Evolutionary conservation across 2,888 invertebrate species (phyloP).

Genomic region (Deroplatys truncata): DNA sequence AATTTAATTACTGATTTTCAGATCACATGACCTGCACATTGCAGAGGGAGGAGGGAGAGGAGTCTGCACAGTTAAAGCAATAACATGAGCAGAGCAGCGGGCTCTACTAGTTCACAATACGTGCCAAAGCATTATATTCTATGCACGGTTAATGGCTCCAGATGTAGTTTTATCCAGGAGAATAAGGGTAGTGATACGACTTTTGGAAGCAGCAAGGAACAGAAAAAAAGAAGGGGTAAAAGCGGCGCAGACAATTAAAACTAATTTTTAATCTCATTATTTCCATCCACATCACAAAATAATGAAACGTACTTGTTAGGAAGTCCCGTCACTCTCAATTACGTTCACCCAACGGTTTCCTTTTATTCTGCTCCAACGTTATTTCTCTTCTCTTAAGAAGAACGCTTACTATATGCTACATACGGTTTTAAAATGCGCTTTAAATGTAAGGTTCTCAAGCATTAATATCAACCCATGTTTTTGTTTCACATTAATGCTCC

Average conservation of each 20-base stretch:
- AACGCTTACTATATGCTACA: not conserved
- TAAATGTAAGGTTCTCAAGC: not conserved
- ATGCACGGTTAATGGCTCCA: too few relatives aligned
- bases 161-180: not conserved
- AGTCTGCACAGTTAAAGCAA: too few relatives aligned
- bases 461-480: too few relatives aligned
- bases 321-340: not conserved
- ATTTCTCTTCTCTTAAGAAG: not conserved
- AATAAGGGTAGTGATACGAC: not conserved
- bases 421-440: too few relatives aligned
- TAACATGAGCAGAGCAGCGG: too few relatives aligned
- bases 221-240: not conserved
- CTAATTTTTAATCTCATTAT: constrained; percentile 20
- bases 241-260: constrained; percentile 4
- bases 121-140: too few relatives aligned
- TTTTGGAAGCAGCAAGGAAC: not conserved
- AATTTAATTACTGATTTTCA: too few relatives aligned
- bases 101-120: too few relatives aligned
- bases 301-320: constrained; percentile 14
- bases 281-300: constrained; percentile 12
- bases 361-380: not conserved
- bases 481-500: too few relatives aligned
- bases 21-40: too few relatives aligned
- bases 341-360: not conserved
- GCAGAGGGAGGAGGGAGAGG: too few relatives aligned